phyloP scores from a whole-genome alignment of 2,113 vertebrate species.

The Coptodon rendalli region DNA sequence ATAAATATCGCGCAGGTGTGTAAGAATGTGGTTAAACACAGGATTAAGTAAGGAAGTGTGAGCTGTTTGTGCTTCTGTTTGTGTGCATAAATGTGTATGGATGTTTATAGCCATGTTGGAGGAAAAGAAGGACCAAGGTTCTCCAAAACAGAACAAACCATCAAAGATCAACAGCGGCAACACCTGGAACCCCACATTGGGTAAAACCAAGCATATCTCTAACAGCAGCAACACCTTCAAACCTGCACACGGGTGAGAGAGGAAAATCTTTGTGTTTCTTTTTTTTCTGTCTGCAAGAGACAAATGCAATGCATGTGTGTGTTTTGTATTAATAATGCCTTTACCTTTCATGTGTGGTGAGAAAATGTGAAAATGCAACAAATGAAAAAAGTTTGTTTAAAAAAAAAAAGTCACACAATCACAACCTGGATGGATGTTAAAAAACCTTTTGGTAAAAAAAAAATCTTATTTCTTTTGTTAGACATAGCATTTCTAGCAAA shows the following conservation, averaged over 20 bases:
- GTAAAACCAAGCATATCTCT: not conserved
- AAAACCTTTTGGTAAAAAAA: not conserved
- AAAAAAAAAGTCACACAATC: not conserved
- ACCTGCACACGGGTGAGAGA: conserved; percentile 23
- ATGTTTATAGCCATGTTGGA: conserved; percentile 31
- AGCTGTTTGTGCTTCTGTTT: not conserved
- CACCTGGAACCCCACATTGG: not conserved
- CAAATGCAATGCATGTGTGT: not conserved
- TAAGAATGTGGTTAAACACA: not conserved
- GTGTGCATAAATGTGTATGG: not conserved
- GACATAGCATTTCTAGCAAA: not conserved
- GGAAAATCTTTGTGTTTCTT: not conserved
- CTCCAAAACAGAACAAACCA: not conserved
- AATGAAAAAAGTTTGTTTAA: not conserved
- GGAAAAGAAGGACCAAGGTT: not conserved
- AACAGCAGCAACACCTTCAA: not conserved
- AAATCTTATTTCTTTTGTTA: not conserved
- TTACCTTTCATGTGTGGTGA: not conserved
- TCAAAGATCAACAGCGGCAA: not conserved
- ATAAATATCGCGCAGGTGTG: not conserved
- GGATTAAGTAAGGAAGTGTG: not conserved
- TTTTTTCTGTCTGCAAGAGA: not conserved
- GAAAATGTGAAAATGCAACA: not conserved
- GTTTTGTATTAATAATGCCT: not conserved
- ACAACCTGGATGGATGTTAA: not conserved